phyloP scores from a whole-genome alignment of 1,140 invertebrate genomes.

The Macrotrachela quadricornifera region DNA sequence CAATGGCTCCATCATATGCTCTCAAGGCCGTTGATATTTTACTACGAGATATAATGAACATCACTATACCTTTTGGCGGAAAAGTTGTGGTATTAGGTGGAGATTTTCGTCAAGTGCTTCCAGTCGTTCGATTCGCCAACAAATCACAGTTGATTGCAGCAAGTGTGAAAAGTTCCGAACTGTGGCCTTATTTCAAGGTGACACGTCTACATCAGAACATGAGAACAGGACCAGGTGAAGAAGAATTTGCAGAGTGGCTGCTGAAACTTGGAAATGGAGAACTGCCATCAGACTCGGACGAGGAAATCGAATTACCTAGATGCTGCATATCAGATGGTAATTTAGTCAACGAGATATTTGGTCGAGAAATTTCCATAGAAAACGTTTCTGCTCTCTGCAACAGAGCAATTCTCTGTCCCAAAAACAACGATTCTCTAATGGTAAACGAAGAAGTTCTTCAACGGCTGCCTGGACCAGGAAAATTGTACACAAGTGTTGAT shows the following conservation, averaged over 20 bases:
- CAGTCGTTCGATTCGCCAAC: constrained; percentile 12
- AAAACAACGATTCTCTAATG: no score
- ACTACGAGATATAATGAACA: constrained; percentile 15
- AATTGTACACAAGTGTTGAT: no score
- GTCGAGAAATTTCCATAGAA: no score
- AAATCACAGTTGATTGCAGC: constrained; percentile 11
- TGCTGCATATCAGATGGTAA: no score
- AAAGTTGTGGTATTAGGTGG: constrained; percentile 15
- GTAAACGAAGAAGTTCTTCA: no score
- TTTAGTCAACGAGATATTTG: no score
- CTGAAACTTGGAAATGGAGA: constrained; percentile 14
- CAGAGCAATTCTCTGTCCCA: no score
- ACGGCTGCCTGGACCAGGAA: no score
- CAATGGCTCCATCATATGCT: constrained; percentile 12
- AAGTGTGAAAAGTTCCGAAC: constrained; percentile 13
- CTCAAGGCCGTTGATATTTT: constrained; percentile 11
- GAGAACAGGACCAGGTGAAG: constrained; percentile 9
- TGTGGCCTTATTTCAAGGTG: constrained; percentile 13
- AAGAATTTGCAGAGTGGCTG: constrained; percentile 12
- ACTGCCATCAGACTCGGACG: no score
- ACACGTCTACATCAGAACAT: constrained; percentile 12
- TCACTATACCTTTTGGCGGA: constrained; percentile 18
- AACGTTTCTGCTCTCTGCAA: no score
- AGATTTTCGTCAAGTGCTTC: constrained; percentile 17
- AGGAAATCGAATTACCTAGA: no score